Base-by-base conservation (phyloP, 2,797 vertebrate genomes). In the Lophius americanus region DNA sequence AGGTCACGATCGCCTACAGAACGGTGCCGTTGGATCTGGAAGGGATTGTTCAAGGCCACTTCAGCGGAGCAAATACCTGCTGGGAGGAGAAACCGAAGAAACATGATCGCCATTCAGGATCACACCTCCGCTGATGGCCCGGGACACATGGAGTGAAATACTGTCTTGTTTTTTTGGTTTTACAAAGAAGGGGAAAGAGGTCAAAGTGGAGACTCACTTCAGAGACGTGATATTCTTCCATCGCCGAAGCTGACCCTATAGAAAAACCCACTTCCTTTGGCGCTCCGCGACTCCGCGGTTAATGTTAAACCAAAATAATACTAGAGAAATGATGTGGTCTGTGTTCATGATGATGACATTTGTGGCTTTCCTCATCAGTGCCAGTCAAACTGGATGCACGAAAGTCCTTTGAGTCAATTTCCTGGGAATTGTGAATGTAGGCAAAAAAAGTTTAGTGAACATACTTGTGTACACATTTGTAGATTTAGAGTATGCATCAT, bases 61-160 rank as follows among this genome's bases (percentile, higher is more conserved):
- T 79, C 51, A 73, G 48, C 48, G 55, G 65, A 56, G 56, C 52
- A 61, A 61, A 69, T 47, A 13, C 81, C 76, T 59, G 86, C 82
- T 81, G 86, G 70, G 85, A 57, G 68, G 68, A 61, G 55, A 68
- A 81, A 74, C 71, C n/a, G 13, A 71, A 81, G 87, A 84, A 83
- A 88, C 68, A 63, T 12, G 75, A 83, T 81, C 76, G 39, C 58
- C 56, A 23, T 74, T 68, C 62, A 55, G 69, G 60, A 60, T 66
- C 62, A 55, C 73, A 60, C 63, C 64, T 88, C 75, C 68, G 67
- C 64, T 62, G 78, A 62, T 73, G 23, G 64, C 69, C 73, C 62
- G 35, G 64, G 68, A 74, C 61, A 65, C 68, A 37, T 3, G 5
- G 59, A 52, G 67, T 79, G 76, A 87, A 79, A 75, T 76, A 84